Base-by-base conservation (phyloP, 2,113 vertebrate genomes). In the Rhinoptilus africanus region DNA sequence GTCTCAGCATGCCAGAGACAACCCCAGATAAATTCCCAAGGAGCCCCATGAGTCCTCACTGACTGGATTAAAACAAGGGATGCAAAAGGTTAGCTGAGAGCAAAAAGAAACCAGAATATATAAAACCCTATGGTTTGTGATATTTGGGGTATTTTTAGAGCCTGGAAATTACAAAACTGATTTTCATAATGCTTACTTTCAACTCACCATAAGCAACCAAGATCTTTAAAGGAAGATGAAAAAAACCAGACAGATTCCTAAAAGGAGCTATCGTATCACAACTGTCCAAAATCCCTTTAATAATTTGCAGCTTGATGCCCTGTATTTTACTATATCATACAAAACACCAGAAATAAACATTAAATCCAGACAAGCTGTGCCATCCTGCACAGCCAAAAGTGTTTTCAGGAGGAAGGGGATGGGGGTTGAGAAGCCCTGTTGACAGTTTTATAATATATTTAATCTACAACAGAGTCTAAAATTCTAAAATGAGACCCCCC, bases 301-400 rank as follows among this genome's bases (percentile, higher is more conserved):
- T 64, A 90, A 82, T 67, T 76, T 59, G 80, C 17, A 93, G 59
- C 28, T 77, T 78, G 41, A 64, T 90, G 66, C 51, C 41, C 83
- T 86, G 67, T 71, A 84, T 43, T 73, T 92, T 81, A 94, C n/a
- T 63, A 71, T 10, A 77, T 57, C 26, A 27, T 59, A 56, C 80
- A 87, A 96, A 96, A 93, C 93, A 90, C 92, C 92, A 92, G 54
- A 86, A 93, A 94, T 81, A 92, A 96, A 82, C 92, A 92, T 92
- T 95, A 79, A 59, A 96, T 97, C 93, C 83, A 8, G 47, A 67
- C 80, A 93, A 92, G 81, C 48, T 47, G 43, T 88, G 77, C 94
- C 79, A 88, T 93, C 80, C 79, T 84, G 39, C 54, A 69, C 13
- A 41, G 68, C 59, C 90, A 82, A 60, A 77, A 91, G 60, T 28